Evolutionary conservation across 2,797 vertebrate genomes (phyloP).

Genomic region (Gambelia wislizenii): DNA sequence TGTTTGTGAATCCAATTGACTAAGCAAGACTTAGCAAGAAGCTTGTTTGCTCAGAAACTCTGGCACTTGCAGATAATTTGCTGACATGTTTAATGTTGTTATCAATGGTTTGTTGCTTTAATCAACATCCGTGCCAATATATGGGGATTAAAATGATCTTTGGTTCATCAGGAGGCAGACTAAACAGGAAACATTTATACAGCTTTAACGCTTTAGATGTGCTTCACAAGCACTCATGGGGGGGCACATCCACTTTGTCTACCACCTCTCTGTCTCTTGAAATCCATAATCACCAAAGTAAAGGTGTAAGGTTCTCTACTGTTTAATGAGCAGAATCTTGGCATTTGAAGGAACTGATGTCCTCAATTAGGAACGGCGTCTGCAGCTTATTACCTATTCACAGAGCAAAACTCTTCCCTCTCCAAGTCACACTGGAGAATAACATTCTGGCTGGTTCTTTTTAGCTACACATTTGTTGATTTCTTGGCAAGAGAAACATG

Average conservation of each 20-base stretch:
- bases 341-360: slow-evolving; percentile 30
- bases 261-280: slow-evolving; percentile 30
- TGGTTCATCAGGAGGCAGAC: slow-evolving; percentile 45
- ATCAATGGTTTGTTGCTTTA: slow-evolving; percentile 48
- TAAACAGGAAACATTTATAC: slow-evolving; percentile 54
- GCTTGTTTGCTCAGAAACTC: slow-evolving; percentile 23
- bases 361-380: slow-evolving; percentile 37
- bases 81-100: slow-evolving; percentile 41
- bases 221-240: not conserved
- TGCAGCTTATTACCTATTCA: slow-evolving; percentile 52
- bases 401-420: slow-evolving; percentile 48
- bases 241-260: slow-evolving; percentile 32
- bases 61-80: slow-evolving; percentile 30
- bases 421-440: slow-evolving; percentile 26
- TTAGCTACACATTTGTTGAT: slow-evolving; percentile 52
- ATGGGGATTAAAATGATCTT: slow-evolving; percentile 18
- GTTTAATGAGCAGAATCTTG: slow-evolving; percentile 26
- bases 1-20: not conserved
- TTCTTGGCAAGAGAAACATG: slow-evolving; percentile 51
- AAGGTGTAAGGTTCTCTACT: slow-evolving; percentile 25
- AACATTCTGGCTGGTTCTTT: slow-evolving; percentile 36
- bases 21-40: slow-evolving; percentile 36
- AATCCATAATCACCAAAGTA: slow-evolving; percentile 33
- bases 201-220: slow-evolving; percentile 39
- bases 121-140: slow-evolving; percentile 15